phyloP scores from a whole-genome alignment of 2,797 vertebrate species.

The Semotilus atromaculatus region DNA sequence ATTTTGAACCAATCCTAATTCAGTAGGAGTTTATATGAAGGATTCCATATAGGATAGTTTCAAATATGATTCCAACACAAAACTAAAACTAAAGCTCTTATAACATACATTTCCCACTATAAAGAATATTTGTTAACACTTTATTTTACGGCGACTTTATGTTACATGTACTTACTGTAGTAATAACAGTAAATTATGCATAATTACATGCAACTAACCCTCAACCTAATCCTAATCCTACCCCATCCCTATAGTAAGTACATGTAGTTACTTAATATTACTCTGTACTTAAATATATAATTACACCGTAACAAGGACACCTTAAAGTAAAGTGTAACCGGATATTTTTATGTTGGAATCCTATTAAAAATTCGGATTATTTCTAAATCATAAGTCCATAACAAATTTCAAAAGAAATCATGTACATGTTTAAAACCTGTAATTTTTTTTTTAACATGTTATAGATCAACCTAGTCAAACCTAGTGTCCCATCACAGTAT shows the following conservation, averaged over 20 bases:
- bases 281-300: no score
- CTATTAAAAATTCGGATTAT: not conserved
- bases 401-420: not conserved
- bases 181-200: no score
- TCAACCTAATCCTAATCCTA: no score
- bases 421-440: not conserved
- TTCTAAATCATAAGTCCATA: not conserved
- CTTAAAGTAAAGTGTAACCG: no score
- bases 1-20: not conserved
- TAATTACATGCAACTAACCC: no score
- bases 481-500: conserved; percentile 49
- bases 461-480: conserved; percentile 37
- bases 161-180: no score
- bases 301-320: no score
- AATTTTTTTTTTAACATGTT: not conserved
- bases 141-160: no score
- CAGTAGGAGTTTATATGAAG: no score
- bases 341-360: not conserved
- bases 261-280: no score
- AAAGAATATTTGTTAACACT: not conserved
- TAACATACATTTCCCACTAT: not conserved
- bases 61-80: not conserved
- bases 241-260: no score
- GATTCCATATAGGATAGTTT: no score
- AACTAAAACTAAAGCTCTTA: not conserved